Base-by-base conservation (phyloP, 2,888 invertebrate genomes). In the Morpho achilles region DNA sequence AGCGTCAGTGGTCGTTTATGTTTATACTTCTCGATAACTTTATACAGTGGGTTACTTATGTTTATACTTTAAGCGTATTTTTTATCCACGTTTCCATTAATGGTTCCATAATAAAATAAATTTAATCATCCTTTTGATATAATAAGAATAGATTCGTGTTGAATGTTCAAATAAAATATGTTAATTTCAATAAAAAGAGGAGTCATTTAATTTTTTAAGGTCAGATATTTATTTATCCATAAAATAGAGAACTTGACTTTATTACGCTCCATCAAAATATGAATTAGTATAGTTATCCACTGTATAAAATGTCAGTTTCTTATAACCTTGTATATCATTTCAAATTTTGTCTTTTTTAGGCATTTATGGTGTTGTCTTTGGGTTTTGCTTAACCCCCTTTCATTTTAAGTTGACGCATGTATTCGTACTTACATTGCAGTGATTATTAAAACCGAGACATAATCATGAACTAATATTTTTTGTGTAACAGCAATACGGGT, bases 391-490 rank as follows among this genome's bases (percentile, higher is more conserved):
- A 46, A 55, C 40, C 32, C 42, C 42, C 43, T 16, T 42, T 57
- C 46, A 47, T 53, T 53, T 43, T 39, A 54, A 50, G 51, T 57
- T 46, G 56, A 59, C 44, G 58, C 62, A 64, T 64, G 62, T 52
- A 46, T 40, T 48, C 22, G 40, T 56, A 57, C 53, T 50, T 56
- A 48, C 7, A 32, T 22, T 44, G 53, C 49, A 44, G 59, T 61
- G 62, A 63, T 63, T 53, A 41, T 46, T 39, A 53, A 42, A 51
- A 62, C 65, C 67, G 66, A 74, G 73, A 73, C 74, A 75, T 74
- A 72, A 75, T 73, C 72, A 75, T 75, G 69, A 68, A 69, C 69
- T 54, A 39, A 41, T 41, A 22, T 46, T 46, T 23, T 40, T 45
- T n/a, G 23, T 41, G 10, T 22, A 22, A 48, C 40, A 10, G 10